Percentiles rank a stretch among this genome's conserved stretches.
Conservation (phyloP, 2,113 vertebrate species). For the Percopsis transmontana region DNA sequence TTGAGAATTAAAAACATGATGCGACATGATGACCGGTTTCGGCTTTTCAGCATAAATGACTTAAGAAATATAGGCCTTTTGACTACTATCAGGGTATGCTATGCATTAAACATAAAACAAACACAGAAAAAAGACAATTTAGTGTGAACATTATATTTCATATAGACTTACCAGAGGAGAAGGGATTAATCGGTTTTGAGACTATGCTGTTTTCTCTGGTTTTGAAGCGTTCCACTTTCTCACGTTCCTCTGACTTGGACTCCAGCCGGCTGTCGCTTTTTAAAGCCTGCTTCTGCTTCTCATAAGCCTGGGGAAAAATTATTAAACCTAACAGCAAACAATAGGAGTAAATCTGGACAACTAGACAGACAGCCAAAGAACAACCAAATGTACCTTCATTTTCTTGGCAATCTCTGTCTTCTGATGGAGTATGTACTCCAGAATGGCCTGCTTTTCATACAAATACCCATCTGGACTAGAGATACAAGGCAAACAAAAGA, state of each 20-base stretch:
- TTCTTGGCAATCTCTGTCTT: conserved; percentile 87
- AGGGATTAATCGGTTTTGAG: conserved; percentile 91
- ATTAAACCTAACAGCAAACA: background rate
- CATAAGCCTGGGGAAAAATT: conserved; percentile 76
- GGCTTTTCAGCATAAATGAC: too few relatives aligned
- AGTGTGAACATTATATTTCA: too few relatives aligned
- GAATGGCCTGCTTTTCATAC: conserved; percentile 90
- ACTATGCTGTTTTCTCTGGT: conserved; percentile 87
- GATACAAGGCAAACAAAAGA: conserved; percentile 13
- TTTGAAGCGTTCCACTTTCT: conserved; percentile 84
- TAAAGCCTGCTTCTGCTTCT: conserved; percentile 85
- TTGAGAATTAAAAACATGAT: too few relatives aligned
- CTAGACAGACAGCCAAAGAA: background rate
- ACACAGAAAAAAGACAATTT: too few relatives aligned
- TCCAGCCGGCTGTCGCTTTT: conserved; percentile 79
- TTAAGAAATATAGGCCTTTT: too few relatives aligned
- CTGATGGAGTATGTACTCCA: conserved; percentile 90
- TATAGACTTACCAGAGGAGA: conserved; percentile 70
- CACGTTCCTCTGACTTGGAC: conserved; percentile 81
- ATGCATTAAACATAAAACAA: too few relatives aligned
- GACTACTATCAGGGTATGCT: too few relatives aligned
- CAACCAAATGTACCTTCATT: conserved; percentile 82
- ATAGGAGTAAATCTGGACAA: background rate
- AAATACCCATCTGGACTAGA: conserved; percentile 85
- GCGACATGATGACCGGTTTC: too few relatives aligned